A percentile compares a stretch with the other conserved stretches of the same genome.
These are phyloP conservation scores for Asbolus verrucosus DNA, from an alignment of 1,140 invertebrate genomes.

Conservation along the genomic window DNA sequence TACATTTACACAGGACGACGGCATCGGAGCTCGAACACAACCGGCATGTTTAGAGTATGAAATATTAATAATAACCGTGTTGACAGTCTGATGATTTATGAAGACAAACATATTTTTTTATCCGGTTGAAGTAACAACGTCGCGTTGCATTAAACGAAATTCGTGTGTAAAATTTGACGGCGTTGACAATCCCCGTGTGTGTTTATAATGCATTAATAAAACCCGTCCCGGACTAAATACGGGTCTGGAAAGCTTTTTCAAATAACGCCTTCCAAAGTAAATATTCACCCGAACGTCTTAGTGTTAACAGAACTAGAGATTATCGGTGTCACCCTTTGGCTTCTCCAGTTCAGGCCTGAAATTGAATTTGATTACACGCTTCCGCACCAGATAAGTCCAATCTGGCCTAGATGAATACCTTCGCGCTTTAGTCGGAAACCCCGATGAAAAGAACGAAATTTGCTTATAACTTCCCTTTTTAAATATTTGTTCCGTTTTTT, in stretches of 20 bases:
- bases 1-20: slow-evolving; percentile 7
- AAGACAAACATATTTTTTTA: slow-evolving; percentile 31
- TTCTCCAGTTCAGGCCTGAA: slow-evolving; percentile 48
- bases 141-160: no score
- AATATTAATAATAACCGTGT: slow-evolving; percentile 13
- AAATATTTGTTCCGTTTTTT: slow-evolving; percentile 50
- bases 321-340: slow-evolving; percentile 52
- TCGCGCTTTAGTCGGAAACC: slow-evolving; percentile 27
- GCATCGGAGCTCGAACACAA: neutral
- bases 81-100: slow-evolving; percentile 33
- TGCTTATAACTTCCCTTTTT: slow-evolving; percentile 53
- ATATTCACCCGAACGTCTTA: slow-evolving; percentile 32
- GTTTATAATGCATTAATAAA: neutral
- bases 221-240: neutral
- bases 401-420: slow-evolving; percentile 55
- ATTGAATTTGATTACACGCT: slow-evolving; percentile 59
- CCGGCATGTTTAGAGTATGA: slow-evolving; percentile 14
- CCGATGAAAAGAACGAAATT: slow-evolving; percentile 51
- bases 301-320: slow-evolving; percentile 51
- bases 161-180: neutral
- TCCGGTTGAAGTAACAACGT: slow-evolving; percentile 23
- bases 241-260: slow-evolving; percentile 9
- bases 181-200: slow-evolving; percentile 3
- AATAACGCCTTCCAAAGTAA: slow-evolving; percentile 11
- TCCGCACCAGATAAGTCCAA: slow-evolving; percentile 56